A percentile compares a stretch with the other conserved stretches of the same genome.
These are phyloP conservation scores for Agapetus fuscipes DNA, from an alignment of 2,888 invertebrate species.

Conservation along the genomic window DNA sequence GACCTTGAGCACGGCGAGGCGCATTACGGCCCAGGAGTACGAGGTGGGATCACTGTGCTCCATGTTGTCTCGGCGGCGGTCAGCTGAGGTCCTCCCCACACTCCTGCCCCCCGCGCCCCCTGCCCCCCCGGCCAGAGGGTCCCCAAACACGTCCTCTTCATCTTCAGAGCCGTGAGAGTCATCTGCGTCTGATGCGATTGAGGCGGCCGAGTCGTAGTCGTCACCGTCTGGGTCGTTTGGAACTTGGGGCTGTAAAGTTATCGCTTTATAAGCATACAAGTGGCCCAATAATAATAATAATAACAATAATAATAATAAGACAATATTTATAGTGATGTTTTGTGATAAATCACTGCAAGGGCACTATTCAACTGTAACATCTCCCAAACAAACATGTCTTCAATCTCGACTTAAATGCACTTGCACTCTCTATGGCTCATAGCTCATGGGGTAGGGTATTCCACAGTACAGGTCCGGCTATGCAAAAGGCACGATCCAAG, in stretches of 20 bases:
- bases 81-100: background rate
- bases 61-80: slow-evolving; percentile 50
- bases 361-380: too few relatives aligned
- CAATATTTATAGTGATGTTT: too few relatives aligned
- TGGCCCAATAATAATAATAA: slow-evolving; percentile 3
- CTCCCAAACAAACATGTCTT: too few relatives aligned
- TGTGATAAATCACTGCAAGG: too few relatives aligned
- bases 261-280: background rate
- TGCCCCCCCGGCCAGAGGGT: slow-evolving; percentile 28
- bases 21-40: slow-evolving; percentile 92
- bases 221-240: slow-evolving; percentile 65
- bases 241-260: slow-evolving; percentile 30
- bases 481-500: too few relatives aligned
- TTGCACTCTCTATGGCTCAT: too few relatives aligned
- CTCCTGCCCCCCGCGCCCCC: slow-evolving; percentile 28
- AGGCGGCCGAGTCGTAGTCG: slow-evolving; percentile 83
- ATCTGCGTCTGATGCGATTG: slow-evolving; percentile 67
- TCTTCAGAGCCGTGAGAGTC: slow-evolving; percentile 64
- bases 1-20: slow-evolving; percentile 78
- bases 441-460: too few relatives aligned
- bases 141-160: slow-evolving; percentile 68
- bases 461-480: too few relatives aligned
- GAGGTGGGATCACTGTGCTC: slow-evolving; percentile 92
- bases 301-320: too few relatives aligned
- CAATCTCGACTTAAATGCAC: too few relatives aligned